Evolutionary conservation across 2,797 vertebrate species (phyloP).

Genomic region (Mus caroli): DNA sequence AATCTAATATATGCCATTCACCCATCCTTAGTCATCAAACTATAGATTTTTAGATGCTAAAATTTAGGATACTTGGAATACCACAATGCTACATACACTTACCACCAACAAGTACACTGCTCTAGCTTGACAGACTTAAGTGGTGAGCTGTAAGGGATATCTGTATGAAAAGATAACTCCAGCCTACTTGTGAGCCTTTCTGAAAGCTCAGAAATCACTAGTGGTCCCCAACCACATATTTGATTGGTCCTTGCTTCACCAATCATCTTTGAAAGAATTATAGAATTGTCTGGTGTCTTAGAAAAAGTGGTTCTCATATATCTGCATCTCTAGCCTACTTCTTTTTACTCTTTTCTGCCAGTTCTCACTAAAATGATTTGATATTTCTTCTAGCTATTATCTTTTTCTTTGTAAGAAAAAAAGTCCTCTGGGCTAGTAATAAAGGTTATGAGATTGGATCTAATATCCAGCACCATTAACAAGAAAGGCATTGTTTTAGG

Average conservation of each 20-base stretch:
- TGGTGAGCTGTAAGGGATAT: not conserved
- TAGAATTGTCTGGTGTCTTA: not conserved
- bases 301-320: not conserved
- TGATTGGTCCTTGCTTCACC: not conserved
- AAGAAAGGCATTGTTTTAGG: not conserved
- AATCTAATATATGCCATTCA: not conserved
- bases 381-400: not conserved
- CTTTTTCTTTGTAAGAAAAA: not conserved
- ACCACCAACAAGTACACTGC: not conserved
- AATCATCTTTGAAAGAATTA: not conserved
- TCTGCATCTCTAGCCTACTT: not conserved
- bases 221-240: no score
- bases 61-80: not conserved
- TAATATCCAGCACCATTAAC: not conserved
- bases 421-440: fast-evolving
- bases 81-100: not conserved
- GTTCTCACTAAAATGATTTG: not conserved
- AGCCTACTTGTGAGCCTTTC: not conserved
- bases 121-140: not conserved
- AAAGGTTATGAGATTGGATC: not conserved
- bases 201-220: not conserved
- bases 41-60: not conserved
- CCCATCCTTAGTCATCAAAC: not conserved
- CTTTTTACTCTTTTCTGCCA: not conserved
- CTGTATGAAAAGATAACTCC: not conserved